phyloP scores from a whole-genome alignment of 2,797 vertebrate genomes.

The Sebastes minor region DNA sequence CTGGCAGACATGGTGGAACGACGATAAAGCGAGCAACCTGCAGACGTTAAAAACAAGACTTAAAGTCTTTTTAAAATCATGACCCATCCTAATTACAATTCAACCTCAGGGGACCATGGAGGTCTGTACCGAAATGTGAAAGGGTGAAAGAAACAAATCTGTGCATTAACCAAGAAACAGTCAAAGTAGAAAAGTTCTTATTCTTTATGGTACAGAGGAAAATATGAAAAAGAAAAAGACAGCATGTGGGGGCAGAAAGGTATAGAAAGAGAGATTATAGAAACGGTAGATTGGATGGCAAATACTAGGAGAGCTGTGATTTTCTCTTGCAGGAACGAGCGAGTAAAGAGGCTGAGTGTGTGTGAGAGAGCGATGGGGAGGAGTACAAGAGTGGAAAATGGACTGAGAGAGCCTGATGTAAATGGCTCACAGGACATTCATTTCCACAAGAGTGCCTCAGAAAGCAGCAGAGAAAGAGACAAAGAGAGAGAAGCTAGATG shows the following conservation, averaged over 20 bases:
- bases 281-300: slow-evolving; percentile 3
- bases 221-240: background rate
- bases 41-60: background rate
- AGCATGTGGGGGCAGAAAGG: background rate
- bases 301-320: slow-evolving; percentile 40
- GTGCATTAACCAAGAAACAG: background rate
- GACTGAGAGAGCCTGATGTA: slow-evolving; percentile 51
- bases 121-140: background rate
- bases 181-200: background rate
- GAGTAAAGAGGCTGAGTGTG: slow-evolving; percentile 14
- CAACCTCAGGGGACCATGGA: background rate
- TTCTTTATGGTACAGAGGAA: background rate
- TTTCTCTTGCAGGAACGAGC: slow-evolving; percentile 46
- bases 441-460: slow-evolving; percentile 57
- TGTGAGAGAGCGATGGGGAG: background rate
- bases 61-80: background rate
- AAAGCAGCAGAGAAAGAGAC: slow-evolving; percentile 27
- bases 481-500: slow-evolving; percentile 3
- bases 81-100: background rate
- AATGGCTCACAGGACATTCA: slow-evolving; percentile 45
- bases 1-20: background rate
- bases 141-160: background rate
- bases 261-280: background rate
- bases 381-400: slow-evolving; percentile 50
- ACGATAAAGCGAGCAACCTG: background rate